Base-by-base conservation (phyloP, 2,113 vertebrate genomes). In the Empidonax traillii region DNA sequence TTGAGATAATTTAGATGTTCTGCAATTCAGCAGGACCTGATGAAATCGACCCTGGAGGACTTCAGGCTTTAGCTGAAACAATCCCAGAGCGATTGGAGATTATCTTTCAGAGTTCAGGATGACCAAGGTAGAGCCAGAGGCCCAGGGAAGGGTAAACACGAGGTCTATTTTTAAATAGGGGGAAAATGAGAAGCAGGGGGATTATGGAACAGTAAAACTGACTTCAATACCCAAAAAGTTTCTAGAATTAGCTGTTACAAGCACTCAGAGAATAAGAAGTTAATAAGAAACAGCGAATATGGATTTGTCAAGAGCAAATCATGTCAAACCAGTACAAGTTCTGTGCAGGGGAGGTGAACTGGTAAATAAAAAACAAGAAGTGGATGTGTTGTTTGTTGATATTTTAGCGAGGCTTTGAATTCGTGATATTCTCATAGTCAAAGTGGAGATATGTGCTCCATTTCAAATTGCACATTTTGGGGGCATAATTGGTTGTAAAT, bases 241-340 rank as follows among this genome's bases (percentile, higher is more conserved):
- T 95, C 93, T 96, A 91, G 94, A 96, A 96, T 96, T 94, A 97
- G 87, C 87, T 94, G 74, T 97, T 97, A 97, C 91, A 89, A 94
- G 91, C 89, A 87, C 89, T 95, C 62, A 66, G 94, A 96, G 93
- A 95, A 94, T 91, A 93, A 91, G 66, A 89, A 95, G 69, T 91
- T 96, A 95, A 96, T 92, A 91, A 85, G 89, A 97, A 96, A 95
- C 94, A 97, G 95, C 91, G 72, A 94, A 93, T 85, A 82, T 24
- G 86, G 87, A 95, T 93, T 95, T 96, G 58, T 94, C 77, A 95
- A 93, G 74, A 96, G 62, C 87, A 87, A 91, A 91, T 87, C 62
- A 53, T 6, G n/a, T 87, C 81, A 89, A 91, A 85, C n/a, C 69
- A 62, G 31, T 62, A 27, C 58, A 30, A 44, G 95, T 93, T 83